Percentiles rank a stretch among this genome's conserved stretches.
phyloP scores from a whole-genome alignment of 2,797 vertebrate species.

The Hylomyscus alleni region DNA sequence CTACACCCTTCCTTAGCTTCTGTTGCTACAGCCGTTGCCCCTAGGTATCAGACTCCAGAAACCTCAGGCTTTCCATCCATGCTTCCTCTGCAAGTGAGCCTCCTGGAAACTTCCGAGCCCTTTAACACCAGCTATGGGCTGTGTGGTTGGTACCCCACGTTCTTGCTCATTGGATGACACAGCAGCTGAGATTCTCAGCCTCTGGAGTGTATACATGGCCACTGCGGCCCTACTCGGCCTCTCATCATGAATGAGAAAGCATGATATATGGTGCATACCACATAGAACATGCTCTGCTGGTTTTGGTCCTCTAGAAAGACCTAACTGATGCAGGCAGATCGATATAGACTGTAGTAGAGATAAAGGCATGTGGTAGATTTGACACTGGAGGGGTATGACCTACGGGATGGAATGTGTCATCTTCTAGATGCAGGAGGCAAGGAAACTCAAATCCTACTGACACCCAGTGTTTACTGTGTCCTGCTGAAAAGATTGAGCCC shows the following conservation, averaged over 20 bases:
- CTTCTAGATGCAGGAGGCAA: not conserved
- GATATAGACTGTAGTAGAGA: not conserved
- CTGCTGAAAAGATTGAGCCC: not conserved
- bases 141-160: not conserved
- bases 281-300: not conserved
- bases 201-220: not conserved
- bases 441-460: not conserved
- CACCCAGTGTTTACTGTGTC: not conserved
- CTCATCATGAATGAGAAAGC: not conserved
- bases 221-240: not conserved
- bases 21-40: not conserved
- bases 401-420: not conserved
- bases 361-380: not conserved
- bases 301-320: not conserved
- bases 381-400: not conserved
- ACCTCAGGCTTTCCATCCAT: not conserved
- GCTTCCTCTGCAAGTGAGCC: not conserved
- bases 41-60: not conserved
- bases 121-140: not conserved
- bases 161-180: not conserved
- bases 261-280: not conserved
- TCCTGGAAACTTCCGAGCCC: not conserved
- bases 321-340: not conserved
- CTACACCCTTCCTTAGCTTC: not conserved
- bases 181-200: not conserved